Evolutionary conservation across 2,113 vertebrate species (phyloP).

Genomic region (Onychostruthus taczanowskii): DNA sequence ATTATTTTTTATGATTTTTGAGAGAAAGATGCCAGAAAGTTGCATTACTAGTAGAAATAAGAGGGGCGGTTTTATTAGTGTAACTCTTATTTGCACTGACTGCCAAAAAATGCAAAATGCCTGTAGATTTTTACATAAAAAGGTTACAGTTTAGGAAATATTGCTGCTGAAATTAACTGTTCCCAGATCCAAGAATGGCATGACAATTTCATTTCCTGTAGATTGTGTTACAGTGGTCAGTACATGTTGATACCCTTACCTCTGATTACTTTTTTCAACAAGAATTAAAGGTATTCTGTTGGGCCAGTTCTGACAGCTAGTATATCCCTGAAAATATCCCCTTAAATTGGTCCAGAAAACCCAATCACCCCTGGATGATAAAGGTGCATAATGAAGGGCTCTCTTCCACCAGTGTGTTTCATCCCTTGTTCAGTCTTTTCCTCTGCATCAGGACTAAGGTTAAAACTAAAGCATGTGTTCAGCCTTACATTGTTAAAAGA

Average conservation of each 20-base stretch:
- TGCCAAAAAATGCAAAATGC: not conserved
- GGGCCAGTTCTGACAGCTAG: not conserved
- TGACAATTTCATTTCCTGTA: not conserved
- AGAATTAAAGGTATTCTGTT: not conserved
- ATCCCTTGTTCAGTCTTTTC: not conserved
- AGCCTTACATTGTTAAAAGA: not conserved
- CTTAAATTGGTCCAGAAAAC: not conserved
- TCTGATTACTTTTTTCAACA: not conserved
- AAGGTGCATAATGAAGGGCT: not conserved
- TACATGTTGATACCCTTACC: not conserved
- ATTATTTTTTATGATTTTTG: not conserved
- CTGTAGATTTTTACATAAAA: not conserved
- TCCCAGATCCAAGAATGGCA: not conserved
- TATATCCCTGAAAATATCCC: not conserved
- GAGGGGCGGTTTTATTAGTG: not conserved
- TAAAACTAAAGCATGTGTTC: not conserved
- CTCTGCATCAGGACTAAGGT: not conserved
- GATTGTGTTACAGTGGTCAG: fast-evolving
- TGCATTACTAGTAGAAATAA: not conserved
- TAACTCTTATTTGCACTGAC: not conserved
- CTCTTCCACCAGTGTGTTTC: not conserved
- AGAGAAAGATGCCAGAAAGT: not conserved
- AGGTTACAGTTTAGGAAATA: not conserved
- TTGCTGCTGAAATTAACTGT: not conserved
- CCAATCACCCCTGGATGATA: not conserved